Percentiles rank a stretch among this genome's conserved stretches.
These are phyloP conservation scores for Melanostigma gelatinosum DNA, from an alignment of 2,113 vertebrate genomes.

Conservation along the genomic window DNA sequence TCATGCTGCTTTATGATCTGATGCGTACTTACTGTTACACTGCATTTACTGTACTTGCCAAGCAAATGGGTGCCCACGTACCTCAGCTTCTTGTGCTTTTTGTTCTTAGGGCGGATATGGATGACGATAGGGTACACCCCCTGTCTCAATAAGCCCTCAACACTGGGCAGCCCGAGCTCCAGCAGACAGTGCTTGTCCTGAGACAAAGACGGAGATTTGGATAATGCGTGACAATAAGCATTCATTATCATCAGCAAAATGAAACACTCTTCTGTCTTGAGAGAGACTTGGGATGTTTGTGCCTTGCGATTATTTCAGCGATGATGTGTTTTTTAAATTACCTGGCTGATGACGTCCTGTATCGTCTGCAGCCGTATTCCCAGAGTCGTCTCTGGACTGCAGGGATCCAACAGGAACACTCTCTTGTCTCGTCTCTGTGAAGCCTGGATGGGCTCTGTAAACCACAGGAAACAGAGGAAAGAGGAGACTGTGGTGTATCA, in stretches of 20 bases:
- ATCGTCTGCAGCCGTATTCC: slow-evolving; percentile 82
- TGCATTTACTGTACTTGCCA: neutral
- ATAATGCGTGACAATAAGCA: neutral
- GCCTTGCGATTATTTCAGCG: neutral
- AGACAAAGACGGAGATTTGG: slow-evolving; percentile 6
- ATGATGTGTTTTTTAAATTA: slow-evolving; percentile 29
- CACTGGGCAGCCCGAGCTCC: slow-evolving; percentile 77
- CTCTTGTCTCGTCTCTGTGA: slow-evolving; percentile 70
- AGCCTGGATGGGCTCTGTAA: slow-evolving; percentile 74
- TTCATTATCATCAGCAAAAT: neutral
- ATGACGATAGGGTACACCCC: slow-evolving; percentile 83
- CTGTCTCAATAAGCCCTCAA: slow-evolving; percentile 80
- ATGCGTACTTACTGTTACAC: neutral
- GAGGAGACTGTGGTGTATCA: neutral
- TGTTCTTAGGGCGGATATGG: slow-evolving; percentile 81
- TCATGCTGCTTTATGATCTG: neutral
- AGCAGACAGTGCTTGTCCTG: slow-evolving; percentile 84
- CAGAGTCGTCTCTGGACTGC: slow-evolving; percentile 58
- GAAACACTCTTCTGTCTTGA: neutral
- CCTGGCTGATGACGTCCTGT: slow-evolving; percentile 82
- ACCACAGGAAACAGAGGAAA: slow-evolving; percentile 14
- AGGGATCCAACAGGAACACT: slow-evolving; percentile 77
- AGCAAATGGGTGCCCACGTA: slow-evolving; percentile 25
- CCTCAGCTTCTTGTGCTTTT: slow-evolving; percentile 83
- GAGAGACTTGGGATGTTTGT: neutral